Conservation (phyloP, 2,888 invertebrate species). For the Creontiades dilutus region DNA sequence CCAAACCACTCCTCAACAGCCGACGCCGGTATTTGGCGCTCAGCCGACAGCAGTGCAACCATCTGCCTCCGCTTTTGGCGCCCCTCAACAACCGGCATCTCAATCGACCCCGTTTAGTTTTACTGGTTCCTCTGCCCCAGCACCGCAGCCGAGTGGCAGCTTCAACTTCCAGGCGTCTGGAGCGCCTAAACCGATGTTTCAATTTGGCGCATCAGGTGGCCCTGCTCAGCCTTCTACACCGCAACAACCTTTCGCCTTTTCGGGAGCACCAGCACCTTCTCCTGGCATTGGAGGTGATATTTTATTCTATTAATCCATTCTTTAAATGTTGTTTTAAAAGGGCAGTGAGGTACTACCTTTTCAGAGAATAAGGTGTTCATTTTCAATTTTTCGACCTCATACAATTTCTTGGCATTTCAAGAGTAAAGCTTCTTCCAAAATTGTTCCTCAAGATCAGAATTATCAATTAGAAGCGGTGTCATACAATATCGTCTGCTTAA, state of each 20-base stretch:
- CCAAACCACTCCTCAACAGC: conserved; percentile 13
- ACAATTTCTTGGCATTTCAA: no score
- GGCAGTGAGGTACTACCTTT: no score
- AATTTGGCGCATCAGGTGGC: conserved; percentile 62
- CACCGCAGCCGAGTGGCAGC: neutral
- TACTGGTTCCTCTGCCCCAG: conserved; percentile 36
- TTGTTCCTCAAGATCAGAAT: no score
- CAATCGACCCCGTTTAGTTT: conserved; percentile 64
- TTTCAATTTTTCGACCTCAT: no score
- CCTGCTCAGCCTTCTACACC: neutral
- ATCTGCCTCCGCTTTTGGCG: conserved; percentile 35
- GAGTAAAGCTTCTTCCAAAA: no score
- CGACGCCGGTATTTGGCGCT: neutral
- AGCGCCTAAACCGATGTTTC: conserved; percentile 65
- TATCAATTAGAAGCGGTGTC: no score
- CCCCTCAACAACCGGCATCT: conserved; percentile 44
- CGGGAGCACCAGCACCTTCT: conserved; percentile 16
- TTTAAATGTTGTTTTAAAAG: no score
- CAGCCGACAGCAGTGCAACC: neutral
- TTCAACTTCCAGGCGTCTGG: conserved; percentile 46
- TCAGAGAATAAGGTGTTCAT: no score
- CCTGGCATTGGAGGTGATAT: neutral
- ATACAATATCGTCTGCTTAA: no score
- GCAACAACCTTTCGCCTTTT: conserved; percentile 61
- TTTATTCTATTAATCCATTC: neutral